phyloP scores from a whole-genome alignment of 1,140 invertebrate species.

The Brachionus angularis region DNA sequence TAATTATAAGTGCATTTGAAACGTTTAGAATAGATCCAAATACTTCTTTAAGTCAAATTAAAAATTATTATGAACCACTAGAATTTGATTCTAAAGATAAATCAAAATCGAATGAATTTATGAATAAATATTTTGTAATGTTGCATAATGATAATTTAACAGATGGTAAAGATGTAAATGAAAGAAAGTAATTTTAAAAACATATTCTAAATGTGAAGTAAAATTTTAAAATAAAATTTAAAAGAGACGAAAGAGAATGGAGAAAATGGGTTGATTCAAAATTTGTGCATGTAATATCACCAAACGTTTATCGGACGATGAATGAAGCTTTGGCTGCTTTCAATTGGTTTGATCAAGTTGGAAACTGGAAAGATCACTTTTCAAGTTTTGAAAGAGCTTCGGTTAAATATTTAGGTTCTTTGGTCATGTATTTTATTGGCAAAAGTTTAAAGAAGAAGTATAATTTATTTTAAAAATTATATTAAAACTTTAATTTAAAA shows the following conservation, averaged over 20 bases:
- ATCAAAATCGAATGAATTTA: constrained; percentile 65
- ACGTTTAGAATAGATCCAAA: constrained; percentile 59
- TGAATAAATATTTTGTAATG: constrained; percentile 95
- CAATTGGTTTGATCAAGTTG: constrained; percentile 77
- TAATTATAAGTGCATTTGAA: constrained; percentile 82
- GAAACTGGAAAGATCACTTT: constrained; percentile 69
- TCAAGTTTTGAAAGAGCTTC: constrained; percentile 74
- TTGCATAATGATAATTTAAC: constrained; percentile 61
- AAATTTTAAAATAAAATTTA: constrained; percentile 51
- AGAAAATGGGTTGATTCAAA: constrained; percentile 85
- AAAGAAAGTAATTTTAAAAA: constrained; percentile 45
- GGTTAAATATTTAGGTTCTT: constrained; percentile 87
- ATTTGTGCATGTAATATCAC: constrained; percentile 85
- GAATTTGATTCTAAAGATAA: constrained; percentile 64
- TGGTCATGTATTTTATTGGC: constrained; percentile 86
- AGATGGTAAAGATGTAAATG: constrained; percentile 47
- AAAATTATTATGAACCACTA: constrained; percentile 24
- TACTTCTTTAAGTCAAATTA: constrained; percentile 15
- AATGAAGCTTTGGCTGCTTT: constrained; percentile 82
- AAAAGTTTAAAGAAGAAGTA: constrained; percentile 80
- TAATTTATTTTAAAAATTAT: not conserved
- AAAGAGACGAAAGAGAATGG: constrained; percentile 85
- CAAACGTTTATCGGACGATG: constrained; percentile 86
- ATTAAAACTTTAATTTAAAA: not conserved
- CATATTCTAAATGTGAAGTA: not conserved